Percentiles rank a stretch among this genome's conserved stretches.
Evolutionary conservation across 2,797 vertebrate species (phyloP).

Genomic region (Lagodon rhomboides): DNA sequence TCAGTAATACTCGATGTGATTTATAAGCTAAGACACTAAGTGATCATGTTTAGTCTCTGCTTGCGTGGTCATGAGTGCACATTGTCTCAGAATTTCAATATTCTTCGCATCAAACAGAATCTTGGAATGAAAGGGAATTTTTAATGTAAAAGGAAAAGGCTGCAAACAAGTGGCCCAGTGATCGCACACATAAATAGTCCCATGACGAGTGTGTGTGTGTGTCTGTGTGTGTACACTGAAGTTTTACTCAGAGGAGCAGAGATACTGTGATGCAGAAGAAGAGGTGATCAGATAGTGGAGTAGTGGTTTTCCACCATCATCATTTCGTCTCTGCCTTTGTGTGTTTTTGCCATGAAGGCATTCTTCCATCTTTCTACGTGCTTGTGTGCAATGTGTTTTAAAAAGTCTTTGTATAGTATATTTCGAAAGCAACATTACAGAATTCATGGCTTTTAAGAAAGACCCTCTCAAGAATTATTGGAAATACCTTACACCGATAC

Average conservation of each 20-base stretch:
- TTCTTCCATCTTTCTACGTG: background rate
- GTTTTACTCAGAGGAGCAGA: background rate
- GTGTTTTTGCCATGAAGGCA: background rate
- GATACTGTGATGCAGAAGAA: background rate
- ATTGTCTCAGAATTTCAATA: background rate
- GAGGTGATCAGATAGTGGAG: background rate
- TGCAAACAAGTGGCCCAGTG: background rate
- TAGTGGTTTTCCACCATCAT: background rate
- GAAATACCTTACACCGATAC: slow-evolving; percentile 2
- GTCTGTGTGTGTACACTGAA: background rate
- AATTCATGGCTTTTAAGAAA: background rate
- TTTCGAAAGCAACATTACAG: background rate
- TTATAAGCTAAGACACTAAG: background rate
- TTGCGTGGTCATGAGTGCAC: background rate
- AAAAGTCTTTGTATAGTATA: background rate
- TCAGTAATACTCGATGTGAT: background rate
- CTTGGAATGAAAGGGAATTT: background rate
- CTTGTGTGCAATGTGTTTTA: slow-evolving; percentile 4
- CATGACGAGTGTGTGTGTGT: background rate
- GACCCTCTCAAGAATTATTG: background rate
- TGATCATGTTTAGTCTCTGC: background rate
- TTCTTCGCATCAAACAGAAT: background rate
- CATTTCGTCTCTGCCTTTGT: background rate
- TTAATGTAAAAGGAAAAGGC: background rate
- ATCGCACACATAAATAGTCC: background rate